Base-by-base conservation (phyloP, 2,888 invertebrate species). In the Eupithecia centaureata region DNA sequence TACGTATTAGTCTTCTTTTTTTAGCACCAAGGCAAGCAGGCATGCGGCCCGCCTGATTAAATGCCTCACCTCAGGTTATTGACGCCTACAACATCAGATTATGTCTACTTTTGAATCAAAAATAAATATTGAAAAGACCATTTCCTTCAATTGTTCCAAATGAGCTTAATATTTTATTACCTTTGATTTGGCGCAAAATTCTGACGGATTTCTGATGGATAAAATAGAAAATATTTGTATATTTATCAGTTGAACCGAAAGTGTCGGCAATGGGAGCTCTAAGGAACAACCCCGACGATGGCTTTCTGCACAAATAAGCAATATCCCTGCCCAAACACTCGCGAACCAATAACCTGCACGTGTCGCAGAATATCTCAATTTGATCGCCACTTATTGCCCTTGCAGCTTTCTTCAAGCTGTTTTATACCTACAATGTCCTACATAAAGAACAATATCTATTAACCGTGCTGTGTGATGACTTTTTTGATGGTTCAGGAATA, bases 251-350 rank as follows among this genome's bases (percentile, higher is more conserved):
- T 8, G 3, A 38, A 7, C 25, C 13, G 12, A 25, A 51, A 25
- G 25, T 25, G 4, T 56, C 32, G 4, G 27, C 10, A 18, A 18
- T 18, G 18, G 13, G 57, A 32, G 1, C 57, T 32, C 22, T 33
- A 2, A 8, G 32, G 57, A 57, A 33, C 32, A 57, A 59, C 54
- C 68, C 35, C 38, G 38, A 58, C 61, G 57, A 72, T 63, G 81
- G 86, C 87, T 88, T 90, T 87, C 86, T 80, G 83, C 83, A 81
- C 86, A 86, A 89, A 88, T 89, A 88, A 89, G 89, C 90, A 90
- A 91, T 91, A 89, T 87, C 85, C 80, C 85, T 88, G 88, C 86
- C 85, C 90, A 91, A 90, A 91, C 90, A 91, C 92, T 91, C 87
- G 87, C 83, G 87, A 86, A 84, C 87, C 90, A 91, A 92, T 92